Evolutionary conservation across 2,797 vertebrate genomes (phyloP).

Genomic region (Cirrhinus molitorella): DNA sequence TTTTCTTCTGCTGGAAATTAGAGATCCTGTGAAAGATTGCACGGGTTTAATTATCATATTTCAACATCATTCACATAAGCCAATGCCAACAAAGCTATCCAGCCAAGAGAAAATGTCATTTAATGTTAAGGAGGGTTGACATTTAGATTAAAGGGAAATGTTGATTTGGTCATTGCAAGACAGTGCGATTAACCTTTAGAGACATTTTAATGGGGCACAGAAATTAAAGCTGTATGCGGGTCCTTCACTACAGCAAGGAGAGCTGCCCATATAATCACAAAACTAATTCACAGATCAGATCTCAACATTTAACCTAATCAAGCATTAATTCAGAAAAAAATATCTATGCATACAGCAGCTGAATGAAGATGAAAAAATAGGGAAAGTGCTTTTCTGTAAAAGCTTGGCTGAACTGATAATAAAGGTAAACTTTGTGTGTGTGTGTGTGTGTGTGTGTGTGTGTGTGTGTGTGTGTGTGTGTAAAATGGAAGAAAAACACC

Average conservation of each 20-base stretch:
- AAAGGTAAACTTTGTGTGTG: too few relatives aligned
- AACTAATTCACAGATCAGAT: constrained; percentile 11
- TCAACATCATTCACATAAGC: constrained; percentile 19
- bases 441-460: too few relatives aligned
- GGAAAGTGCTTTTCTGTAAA: neutral
- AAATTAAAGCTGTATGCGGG: neutral
- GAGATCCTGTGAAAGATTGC: constrained; percentile 48
- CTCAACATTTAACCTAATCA: neutral
- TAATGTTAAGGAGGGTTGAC: constrained; percentile 29
- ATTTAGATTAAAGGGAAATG: constrained; percentile 30
- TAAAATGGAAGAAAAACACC: too few relatives aligned
- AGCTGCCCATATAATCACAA: constrained; percentile 1
- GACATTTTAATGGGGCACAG: neutral
- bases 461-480: too few relatives aligned
- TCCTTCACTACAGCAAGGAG: neutral
- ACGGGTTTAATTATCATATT: neutral
- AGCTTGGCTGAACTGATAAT: neutral
- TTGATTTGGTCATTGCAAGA: constrained; percentile 18
- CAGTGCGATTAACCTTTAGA: constrained; percentile 35
- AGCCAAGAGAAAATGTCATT: constrained; percentile 25
- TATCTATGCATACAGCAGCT: neutral
- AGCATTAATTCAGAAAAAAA: neutral
- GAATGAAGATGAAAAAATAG: neutral
- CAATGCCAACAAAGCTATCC: neutral
- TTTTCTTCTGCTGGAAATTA: constrained; percentile 73